Evolutionary conservation across 1,140 invertebrate genomes (phyloP), one percentile per base, ranked within the genome.

Genomic region (Cyclina sinensis): DNA sequence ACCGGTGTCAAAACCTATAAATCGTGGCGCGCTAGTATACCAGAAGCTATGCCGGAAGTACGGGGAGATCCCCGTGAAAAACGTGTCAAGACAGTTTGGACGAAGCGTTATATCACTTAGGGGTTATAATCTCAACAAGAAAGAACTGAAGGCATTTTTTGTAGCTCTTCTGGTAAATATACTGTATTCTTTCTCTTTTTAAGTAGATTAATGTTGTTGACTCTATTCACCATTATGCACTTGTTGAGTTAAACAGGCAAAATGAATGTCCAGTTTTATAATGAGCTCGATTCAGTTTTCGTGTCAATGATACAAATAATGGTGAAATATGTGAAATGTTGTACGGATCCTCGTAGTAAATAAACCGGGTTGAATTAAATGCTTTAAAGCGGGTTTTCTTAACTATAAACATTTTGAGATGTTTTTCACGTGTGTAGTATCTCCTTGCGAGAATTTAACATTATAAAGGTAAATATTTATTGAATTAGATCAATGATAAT

Each of bases 141-240:
- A 84, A 21, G 91, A 91, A 81, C 70, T 91, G 1, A 89, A 89
- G 54, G 80, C 88, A 9, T 68, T 90, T n/a, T 90, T 88, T 51
- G 57, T 90, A 32, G 84, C 87, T 24, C 32, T 90, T n/a, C 79
- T 90, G 32, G 91, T 91, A 89, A 43, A 89, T 76, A 35, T n/a
- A n/a, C n/a, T n/a, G n/a, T n/a, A n/a, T n/a, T n/a, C n/a, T n/a
- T n/a, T n/a, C n/a, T n/a, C n/a, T n/a, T n/a, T n/a, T n/a, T n/a
- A n/a, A n/a, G n/a, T n/a, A n/a, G n/a, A n/a, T n/a, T n/a, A n/a
- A n/a, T n/a, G n/a, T n/a, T n/a, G n/a, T n/a, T n/a, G n/a, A n/a
- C n/a, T n/a, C n/a, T n/a, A n/a, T n/a, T n/a, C n/a, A n/a, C n/a
- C n/a, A n/a, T n/a, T n/a, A n/a, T n/a, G n/a, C n/a, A n/a, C n/a